Conservation (phyloP, 2,797 vertebrate species). For the Microctenopoma lineatum region DNA sequence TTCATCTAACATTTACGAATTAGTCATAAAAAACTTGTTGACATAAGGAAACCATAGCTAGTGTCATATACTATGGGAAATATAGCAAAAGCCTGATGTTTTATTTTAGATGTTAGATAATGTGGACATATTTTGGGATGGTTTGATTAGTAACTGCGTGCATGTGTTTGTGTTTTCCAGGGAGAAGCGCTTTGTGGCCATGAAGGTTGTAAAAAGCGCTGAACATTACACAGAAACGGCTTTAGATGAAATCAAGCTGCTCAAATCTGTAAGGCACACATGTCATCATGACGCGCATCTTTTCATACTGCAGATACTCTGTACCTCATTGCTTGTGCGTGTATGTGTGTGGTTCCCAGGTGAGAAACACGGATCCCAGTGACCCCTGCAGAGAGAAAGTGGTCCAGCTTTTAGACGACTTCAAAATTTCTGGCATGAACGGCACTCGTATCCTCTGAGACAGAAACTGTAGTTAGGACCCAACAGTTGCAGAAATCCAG, state of each 20-base stretch:
- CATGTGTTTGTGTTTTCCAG: conserved; percentile 72
- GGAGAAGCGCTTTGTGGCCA: conserved; percentile 95
- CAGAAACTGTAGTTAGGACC: no score
- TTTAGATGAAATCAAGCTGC: conserved; percentile 95
- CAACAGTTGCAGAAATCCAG: not conserved
- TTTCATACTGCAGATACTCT: not conserved
- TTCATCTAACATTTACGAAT: no score
- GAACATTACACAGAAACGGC: conserved; percentile 99
- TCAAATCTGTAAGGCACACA: conserved; percentile 89
- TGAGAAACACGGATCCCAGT: conserved; percentile 91
- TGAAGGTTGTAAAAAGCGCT: conserved; percentile 99
- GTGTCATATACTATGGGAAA: no score
- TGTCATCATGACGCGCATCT: not conserved
- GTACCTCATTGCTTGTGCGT: not conserved
- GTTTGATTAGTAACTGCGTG: not conserved
- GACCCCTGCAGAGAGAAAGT: conserved; percentile 94
- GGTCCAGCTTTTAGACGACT: conserved; percentile 96
- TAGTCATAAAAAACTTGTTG: no score
- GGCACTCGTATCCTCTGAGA: conserved; percentile 93
- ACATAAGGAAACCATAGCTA: no score
- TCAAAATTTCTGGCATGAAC: conserved; percentile 97
- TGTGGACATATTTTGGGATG: not conserved
- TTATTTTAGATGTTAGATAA: not conserved
- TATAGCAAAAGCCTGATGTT: not conserved
- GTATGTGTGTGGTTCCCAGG: conserved; percentile 75